Evolutionary conservation across 1,140 invertebrate genomes (phyloP), one percentile per base, ranked within the genome.

Genomic region (Battus philenor): DNA sequence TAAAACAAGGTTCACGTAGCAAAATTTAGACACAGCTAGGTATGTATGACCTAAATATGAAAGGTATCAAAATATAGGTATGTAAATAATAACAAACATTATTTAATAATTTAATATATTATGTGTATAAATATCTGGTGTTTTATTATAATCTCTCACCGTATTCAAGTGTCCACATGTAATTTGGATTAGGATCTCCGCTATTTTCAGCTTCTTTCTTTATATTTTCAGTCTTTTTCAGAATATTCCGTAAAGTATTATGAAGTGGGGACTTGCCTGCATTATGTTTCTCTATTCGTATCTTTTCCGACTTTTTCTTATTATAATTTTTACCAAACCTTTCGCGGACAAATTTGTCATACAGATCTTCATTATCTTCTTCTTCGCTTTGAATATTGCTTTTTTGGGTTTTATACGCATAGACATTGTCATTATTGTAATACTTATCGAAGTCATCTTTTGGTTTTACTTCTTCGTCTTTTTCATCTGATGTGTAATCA

Each of bases 161-260:
- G 59, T 88, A 88, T 62, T 88, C 83, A 31, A 88, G 54, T n/a
- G 85, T 85, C 87, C 87, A 89, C 55, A 76, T 75, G 45, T 88
- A 87, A 11, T 74, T 76, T 20, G 84, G 86, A 24, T 76, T 78
- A 0, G 80, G 73, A 64, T 86, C 61, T 36, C 71, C 59, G 52
- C 67, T 68, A 50, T 71, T 68, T 45, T 77, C 59, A 12, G 73
- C 64, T 63, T 79, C 58, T 64, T 79, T 54, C 56, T 80, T 57
- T 41, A 74, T 67, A 50, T 77, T 50, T 64, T 79, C 56, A 38
- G 77, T 72, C 56, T 79, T 68, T 67, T 83, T 68, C 30, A 78
- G 55, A 52, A 85, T 66, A 39, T 74, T 59, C 49, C 81, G 51
- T 45, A 83, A 47, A 30, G 47, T 79, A 54, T 72, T 46, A 59